These are phyloP conservation scores for Thripadectes ignobilis DNA, from an alignment of 2,797 vertebrate genomes.

Conservation along the genomic window DNA sequence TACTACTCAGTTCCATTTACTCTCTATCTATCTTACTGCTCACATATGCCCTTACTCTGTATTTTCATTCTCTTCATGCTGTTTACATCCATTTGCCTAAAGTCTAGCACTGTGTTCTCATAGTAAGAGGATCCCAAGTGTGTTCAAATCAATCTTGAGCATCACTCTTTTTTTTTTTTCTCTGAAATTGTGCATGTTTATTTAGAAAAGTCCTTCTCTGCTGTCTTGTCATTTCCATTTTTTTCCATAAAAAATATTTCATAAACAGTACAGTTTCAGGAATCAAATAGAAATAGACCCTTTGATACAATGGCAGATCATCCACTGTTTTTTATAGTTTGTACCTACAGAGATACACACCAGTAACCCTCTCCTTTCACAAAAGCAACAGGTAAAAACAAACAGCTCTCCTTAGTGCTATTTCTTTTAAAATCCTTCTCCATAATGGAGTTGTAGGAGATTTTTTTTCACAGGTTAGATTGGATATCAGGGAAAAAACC, in stretches of 20 bases:
- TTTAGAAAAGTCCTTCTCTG: background rate
- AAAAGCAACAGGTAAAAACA: background rate
- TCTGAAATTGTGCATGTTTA: background rate
- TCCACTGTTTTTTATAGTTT: background rate
- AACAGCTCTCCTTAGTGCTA: conserved; percentile 17
- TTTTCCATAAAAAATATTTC: background rate
- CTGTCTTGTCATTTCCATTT: background rate
- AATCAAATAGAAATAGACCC: background rate
- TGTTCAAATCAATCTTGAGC: background rate
- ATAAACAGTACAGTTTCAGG: background rate
- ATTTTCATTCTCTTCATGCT: background rate
- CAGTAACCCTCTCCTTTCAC: background rate
- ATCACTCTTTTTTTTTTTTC: background rate
- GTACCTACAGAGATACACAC: background rate
- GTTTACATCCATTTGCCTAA: background rate
- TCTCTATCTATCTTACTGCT: background rate
- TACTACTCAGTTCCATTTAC: background rate
- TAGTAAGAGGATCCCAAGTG: background rate
- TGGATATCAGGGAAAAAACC: background rate
- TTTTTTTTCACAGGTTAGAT: conserved; percentile 4
- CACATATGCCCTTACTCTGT: background rate
- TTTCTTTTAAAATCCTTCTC: conserved; percentile 37
- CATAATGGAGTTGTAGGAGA: background rate
- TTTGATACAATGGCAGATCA: background rate
- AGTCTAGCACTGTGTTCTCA: background rate